These are phyloP conservation scores for Rhabdomys pumilio DNA, from an alignment of 2,797 vertebrate species.

Conservation along the genomic window DNA sequence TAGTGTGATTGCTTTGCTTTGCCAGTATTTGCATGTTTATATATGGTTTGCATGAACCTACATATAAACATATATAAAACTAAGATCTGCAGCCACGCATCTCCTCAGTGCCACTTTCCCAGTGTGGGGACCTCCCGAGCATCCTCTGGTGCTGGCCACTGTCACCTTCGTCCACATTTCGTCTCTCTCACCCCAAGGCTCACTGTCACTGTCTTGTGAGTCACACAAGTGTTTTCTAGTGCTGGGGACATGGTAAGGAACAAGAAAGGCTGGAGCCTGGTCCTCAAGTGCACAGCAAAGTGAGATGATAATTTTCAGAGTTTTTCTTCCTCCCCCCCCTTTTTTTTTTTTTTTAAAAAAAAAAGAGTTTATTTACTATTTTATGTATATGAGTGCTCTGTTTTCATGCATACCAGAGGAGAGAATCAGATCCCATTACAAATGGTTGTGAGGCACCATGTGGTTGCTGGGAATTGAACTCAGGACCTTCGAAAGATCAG, in stretches of 20 bases:
- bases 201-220: too few relatives aligned
- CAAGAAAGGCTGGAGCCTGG: neutral
- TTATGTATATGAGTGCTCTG: neutral
- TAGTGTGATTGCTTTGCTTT: conserved; percentile 10
- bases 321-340: neutral
- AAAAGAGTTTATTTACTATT: neutral
- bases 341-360: neutral
- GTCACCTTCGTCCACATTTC: neutral
- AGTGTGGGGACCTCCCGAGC: neutral
- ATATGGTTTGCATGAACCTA: neutral
- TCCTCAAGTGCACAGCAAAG: neutral
- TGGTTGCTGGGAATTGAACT: neutral
- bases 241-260: neutral
- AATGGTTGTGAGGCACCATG: neutral
- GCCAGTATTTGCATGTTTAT: neutral
- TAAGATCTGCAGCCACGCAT: neutral
- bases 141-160: too few relatives aligned
- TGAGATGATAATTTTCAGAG: neutral
- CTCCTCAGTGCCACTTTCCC: neutral
- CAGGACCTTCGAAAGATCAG: neutral
- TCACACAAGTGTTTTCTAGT: neutral
- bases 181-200: neutral
- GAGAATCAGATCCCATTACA: neutral
- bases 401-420: neutral
- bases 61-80: neutral